Percentiles rank a stretch among this genome's conserved stretches.
These are phyloP conservation scores for Neoascia interrupta DNA, from an alignment of 2,888 invertebrate species.

Conservation along the genomic window DNA sequence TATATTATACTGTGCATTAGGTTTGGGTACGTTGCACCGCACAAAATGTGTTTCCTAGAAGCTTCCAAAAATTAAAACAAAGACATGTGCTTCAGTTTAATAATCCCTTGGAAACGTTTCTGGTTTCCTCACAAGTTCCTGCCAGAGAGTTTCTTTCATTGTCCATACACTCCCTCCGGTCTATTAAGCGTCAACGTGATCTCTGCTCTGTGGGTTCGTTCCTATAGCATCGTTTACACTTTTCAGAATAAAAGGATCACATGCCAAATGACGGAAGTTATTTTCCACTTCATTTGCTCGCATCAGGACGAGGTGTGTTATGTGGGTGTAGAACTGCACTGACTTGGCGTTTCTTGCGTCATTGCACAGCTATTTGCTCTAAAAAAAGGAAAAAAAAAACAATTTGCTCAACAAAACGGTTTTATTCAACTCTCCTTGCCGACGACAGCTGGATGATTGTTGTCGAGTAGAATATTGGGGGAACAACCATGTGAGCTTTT, in stretches of 20 bases:
- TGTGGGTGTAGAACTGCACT: neutral
- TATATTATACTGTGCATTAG: too few relatives aligned
- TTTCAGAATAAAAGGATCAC: slow-evolving; percentile 11
- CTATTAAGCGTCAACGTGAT: slow-evolving; percentile 19
- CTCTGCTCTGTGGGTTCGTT: neutral
- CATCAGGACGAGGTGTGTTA: slow-evolving; percentile 1
- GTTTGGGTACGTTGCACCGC: too few relatives aligned
- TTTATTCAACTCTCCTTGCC: too few relatives aligned
- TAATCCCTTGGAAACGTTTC: too few relatives aligned
- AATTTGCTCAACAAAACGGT: neutral
- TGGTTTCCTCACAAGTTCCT: too few relatives aligned
- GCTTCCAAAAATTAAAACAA: too few relatives aligned
- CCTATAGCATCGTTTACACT: neutral
- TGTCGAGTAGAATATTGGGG: too few relatives aligned
- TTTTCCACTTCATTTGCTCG: slow-evolving; percentile 19
- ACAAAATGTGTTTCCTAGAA: too few relatives aligned
- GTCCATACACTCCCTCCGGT: neutral
- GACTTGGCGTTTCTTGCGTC: neutral
- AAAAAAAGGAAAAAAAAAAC: neutral
- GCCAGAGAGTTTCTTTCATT: too few relatives aligned
- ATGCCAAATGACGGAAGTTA: slow-evolving; percentile 14
- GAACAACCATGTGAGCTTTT: too few relatives aligned
- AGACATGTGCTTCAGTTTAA: too few relatives aligned
- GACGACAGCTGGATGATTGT: too few relatives aligned
- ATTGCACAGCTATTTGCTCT: neutral